Conservation (phyloP, 2,113 vertebrate species). For the Oryzias javanicus region DNA sequence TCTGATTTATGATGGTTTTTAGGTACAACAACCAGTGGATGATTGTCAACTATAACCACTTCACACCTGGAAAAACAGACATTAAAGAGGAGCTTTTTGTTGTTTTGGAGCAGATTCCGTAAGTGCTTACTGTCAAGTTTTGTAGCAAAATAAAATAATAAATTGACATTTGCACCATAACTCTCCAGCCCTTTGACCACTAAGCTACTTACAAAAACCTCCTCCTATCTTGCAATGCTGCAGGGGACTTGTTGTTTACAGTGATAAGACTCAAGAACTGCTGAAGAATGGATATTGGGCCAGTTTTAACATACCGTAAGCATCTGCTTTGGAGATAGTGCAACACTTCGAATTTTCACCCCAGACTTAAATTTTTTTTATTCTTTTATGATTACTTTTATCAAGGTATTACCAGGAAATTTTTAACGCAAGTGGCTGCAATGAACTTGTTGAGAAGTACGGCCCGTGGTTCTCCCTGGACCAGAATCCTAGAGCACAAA, state of each 20-base stretch:
- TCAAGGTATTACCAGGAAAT: conserved; percentile 84
- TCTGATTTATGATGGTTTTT: conserved; percentile 7
- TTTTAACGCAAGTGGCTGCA: conserved; percentile 87
- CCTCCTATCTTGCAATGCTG: conserved; percentile 24
- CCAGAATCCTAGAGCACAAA: conserved; percentile 86
- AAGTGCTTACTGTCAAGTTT: conserved; percentile 56
- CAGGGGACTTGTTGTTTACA: conserved; percentile 77
- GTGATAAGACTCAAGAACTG: conserved; percentile 83
- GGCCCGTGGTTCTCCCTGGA: conserved; percentile 91
- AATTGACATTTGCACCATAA: background rate
- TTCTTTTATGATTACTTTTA: background rate
- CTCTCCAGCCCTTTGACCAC: background rate
- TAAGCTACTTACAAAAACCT: background rate
- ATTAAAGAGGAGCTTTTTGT: conserved; percentile 75
- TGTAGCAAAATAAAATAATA: background rate
- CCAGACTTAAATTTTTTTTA: background rate
- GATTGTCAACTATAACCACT: conserved; percentile 90
- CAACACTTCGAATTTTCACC: background rate
- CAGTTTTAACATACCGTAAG: conserved; percentile 96
- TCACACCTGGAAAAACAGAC: conserved; percentile 66
- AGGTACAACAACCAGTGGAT: conserved; percentile 99
- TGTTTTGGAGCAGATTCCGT: conserved; percentile 94
- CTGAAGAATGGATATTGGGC: conserved; percentile 89
- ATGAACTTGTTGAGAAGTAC: conserved; percentile 81
- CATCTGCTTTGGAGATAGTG: conserved; percentile 4